phyloP scores from a whole-genome alignment of 30 jellyfish, hydroid and myxozoan species.

The Clytia hemisphaerica region DNA sequence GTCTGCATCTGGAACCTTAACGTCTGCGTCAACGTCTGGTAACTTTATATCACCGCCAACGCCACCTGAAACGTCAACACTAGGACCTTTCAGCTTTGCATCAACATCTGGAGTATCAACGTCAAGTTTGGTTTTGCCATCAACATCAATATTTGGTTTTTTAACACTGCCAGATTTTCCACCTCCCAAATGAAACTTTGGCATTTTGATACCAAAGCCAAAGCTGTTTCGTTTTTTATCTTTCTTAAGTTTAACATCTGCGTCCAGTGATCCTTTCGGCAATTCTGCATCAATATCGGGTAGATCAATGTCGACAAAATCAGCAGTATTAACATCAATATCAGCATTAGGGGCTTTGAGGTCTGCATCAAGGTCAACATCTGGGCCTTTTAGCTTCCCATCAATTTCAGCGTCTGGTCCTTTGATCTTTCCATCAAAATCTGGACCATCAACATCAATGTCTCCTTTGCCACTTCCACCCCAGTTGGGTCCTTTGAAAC shows the following conservation, averaged over 20 bases:
- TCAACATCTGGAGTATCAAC: slow-evolving; percentile 10
- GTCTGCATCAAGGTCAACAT: slow-evolving; percentile 17
- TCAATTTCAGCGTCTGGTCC: slow-evolving; percentile 19
- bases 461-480: too few species aligned
- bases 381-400: slow-evolving; percentile 29
- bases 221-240: slow-evolving; percentile 1
- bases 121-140: slow-evolving; percentile 7
- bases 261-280: background rate
- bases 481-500: too few species aligned
- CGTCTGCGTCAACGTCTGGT: slow-evolving; percentile 4
- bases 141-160: slow-evolving; percentile 14
- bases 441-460: too few species aligned
- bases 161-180: too few species aligned
- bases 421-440: too few species aligned
- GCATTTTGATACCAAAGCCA: slow-evolving; percentile 23
- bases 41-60: background rate
- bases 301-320: slow-evolving; percentile 11
- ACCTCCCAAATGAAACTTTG: slow-evolving; percentile 13
- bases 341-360: slow-evolving; percentile 3
- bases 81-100: slow-evolving; percentile 3
- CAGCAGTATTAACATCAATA: background rate
- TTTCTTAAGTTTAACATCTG: background rate
- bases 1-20: slow-evolving; percentile 14
- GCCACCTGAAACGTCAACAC: slow-evolving; percentile 6
- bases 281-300: background rate